Evolutionary conservation across 1,140 invertebrate species (phyloP).

Genomic region (Procambarus clarkii): DNA sequence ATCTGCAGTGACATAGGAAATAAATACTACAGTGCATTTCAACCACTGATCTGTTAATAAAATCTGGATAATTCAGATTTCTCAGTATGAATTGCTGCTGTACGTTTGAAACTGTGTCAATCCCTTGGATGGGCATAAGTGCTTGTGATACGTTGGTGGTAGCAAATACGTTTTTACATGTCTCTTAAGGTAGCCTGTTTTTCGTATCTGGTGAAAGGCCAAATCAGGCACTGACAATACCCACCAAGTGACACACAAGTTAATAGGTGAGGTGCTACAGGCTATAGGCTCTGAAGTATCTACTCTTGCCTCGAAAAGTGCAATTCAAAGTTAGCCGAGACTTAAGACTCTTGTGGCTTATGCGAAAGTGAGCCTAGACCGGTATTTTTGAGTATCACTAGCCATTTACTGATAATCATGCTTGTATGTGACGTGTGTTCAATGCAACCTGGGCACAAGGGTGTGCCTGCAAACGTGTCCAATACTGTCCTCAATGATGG

Average conservation of each 20-base stretch:
- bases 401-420: constrained; percentile 69
- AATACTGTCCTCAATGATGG: constrained; percentile 63
- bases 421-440: constrained; percentile 70
- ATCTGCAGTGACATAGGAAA: constrained; percentile 39
- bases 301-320: constrained; percentile 69
- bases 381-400: constrained; percentile 65
- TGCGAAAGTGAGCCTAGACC: constrained; percentile 63
- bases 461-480: constrained; percentile 68
- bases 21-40: constrained; percentile 46
- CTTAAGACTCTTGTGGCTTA: constrained; percentile 68
- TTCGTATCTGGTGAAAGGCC: constrained; percentile 53
- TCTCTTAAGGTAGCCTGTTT: constrained; percentile 53
- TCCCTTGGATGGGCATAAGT: constrained; percentile 54
- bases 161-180: constrained; percentile 62
- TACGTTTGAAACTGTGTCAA: constrained; percentile 49
- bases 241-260: constrained; percentile 60
- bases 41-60: constrained; percentile 40
- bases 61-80: constrained; percentile 54
- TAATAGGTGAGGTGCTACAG: constrained; percentile 68
- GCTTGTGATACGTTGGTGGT: constrained; percentile 69
- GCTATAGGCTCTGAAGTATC: constrained; percentile 64
- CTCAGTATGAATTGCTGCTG: constrained; percentile 49
- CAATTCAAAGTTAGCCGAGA: constrained; percentile 70
- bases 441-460: constrained; percentile 69
- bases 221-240: constrained; percentile 55